Evolutionary conservation across 2,113 vertebrate genomes (phyloP).

Genomic region (Centropus bengalensis): DNA sequence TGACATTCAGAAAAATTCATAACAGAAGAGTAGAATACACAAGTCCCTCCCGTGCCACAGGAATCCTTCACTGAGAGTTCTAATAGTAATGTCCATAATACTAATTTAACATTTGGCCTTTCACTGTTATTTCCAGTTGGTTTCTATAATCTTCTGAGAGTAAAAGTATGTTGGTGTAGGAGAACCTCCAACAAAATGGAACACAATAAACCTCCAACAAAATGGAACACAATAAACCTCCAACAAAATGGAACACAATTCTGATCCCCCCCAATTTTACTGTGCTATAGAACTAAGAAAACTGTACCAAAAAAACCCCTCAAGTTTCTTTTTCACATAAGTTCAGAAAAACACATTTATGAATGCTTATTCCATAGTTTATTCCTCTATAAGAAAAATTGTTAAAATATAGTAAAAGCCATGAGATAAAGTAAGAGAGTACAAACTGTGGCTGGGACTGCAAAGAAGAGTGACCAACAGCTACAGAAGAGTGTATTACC

Average conservation of each 20-base stretch:
- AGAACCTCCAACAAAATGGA: neutral
- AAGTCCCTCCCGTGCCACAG: accelerated
- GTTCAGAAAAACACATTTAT: neutral
- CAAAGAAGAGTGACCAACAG: neutral
- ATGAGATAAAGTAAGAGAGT: neutral
- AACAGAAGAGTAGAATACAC: neutral
- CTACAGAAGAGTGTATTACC: constrained; percentile 24
- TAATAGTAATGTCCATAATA: neutral
- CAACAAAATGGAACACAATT: neutral
- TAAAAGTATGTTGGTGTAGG: neutral
- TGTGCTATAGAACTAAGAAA: neutral
- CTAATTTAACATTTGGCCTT: neutral
- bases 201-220: neutral
- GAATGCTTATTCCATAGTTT: neutral
- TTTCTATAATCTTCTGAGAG: neutral
- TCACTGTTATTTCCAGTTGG: neutral
- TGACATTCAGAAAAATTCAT: neutral
- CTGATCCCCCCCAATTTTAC: neutral
- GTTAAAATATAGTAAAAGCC: neutral
- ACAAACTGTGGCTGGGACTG: neutral
- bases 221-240: neutral
- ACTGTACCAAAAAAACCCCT: neutral
- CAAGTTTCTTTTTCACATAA: neutral
- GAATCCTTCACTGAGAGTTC: neutral
- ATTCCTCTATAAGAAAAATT: neutral